These are phyloP conservation scores for Drusus annulatus DNA, from an alignment of 1,140 invertebrate species.

Conservation along the genomic window DNA sequence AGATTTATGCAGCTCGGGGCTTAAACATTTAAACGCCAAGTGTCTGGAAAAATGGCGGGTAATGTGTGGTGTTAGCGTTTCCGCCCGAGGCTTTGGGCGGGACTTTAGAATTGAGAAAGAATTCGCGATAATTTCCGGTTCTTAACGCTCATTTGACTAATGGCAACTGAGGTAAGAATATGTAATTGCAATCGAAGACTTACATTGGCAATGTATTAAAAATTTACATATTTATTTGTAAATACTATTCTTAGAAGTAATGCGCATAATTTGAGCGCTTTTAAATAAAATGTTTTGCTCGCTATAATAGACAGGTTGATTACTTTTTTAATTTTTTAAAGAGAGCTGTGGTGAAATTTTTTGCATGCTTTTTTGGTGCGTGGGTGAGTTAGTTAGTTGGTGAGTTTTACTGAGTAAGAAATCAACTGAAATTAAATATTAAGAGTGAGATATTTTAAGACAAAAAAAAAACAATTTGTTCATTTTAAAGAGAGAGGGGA, in stretches of 20 bases:
- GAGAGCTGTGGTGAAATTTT: too few species aligned
- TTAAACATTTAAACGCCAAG: conserved; percentile 47
- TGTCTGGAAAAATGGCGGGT: conserved; percentile 42
- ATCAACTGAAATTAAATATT: too few species aligned
- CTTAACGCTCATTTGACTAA: conserved; percentile 47
- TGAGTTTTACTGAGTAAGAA: too few species aligned
- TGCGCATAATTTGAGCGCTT: neutral
- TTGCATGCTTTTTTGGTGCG: too few species aligned
- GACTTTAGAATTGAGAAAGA: conserved; percentile 47
- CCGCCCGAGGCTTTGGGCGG: conserved; percentile 41
- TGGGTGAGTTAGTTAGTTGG: too few species aligned
- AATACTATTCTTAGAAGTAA: conserved; percentile 12
- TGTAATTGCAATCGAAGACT: conserved; percentile 17
- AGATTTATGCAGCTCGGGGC: neutral
- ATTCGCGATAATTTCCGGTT: conserved; percentile 54
- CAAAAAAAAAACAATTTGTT: too few species aligned
- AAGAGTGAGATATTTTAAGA: too few species aligned
- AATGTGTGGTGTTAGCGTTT: conserved; percentile 44
- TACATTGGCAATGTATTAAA: conserved; percentile 5
- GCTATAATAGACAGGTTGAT: too few species aligned
- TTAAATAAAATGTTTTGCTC: too few species aligned
- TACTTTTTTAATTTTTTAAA: too few species aligned
- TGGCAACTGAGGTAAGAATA: conserved; percentile 34
- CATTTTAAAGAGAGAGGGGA: too few species aligned
- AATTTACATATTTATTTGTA: conserved; percentile 4